Evolutionary conservation across 2,797 vertebrate genomes (phyloP).

Genomic region (Hydrocynus forskahlii): DNA sequence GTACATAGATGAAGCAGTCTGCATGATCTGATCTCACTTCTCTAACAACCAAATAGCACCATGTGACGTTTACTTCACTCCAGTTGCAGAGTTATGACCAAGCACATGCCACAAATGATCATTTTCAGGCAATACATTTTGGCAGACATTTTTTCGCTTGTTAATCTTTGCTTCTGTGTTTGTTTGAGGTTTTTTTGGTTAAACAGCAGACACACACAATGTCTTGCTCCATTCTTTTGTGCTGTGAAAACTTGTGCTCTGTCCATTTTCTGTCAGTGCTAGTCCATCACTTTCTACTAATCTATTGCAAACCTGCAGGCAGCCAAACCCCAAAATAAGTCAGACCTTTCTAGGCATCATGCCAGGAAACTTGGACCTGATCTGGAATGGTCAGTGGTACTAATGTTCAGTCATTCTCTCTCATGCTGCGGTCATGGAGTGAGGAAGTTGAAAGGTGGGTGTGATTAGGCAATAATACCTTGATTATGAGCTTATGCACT

Average conservation of each 20-base stretch:
- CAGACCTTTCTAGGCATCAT: background rate
- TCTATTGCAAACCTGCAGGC: background rate
- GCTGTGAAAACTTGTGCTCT: too few species aligned
- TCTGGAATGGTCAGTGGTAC: background rate
- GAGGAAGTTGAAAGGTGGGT: background rate
- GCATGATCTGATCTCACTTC: background rate
- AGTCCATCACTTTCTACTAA: conserved; percentile 19
- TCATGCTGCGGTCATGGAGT: background rate
- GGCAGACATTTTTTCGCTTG: background rate
- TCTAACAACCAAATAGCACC: background rate
- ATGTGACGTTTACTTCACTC: background rate
- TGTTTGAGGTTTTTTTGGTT: background rate
- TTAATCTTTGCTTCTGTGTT: conserved; percentile 11
- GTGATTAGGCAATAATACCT: conserved; percentile 44
- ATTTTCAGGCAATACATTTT: background rate
- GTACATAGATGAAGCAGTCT: background rate
- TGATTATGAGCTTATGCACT: conserved; percentile 42
- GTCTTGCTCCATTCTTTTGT: background rate
- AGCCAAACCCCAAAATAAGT: background rate
- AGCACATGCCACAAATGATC: background rate
- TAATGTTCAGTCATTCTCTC: conserved; percentile 9
- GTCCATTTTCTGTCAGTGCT: background rate
- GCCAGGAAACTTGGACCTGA: background rate
- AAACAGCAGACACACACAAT: background rate
- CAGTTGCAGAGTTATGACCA: background rate